These are phyloP conservation scores for Grallaria varia DNA, from an alignment of 2,113 vertebrate genomes.

Conservation along the genomic window DNA sequence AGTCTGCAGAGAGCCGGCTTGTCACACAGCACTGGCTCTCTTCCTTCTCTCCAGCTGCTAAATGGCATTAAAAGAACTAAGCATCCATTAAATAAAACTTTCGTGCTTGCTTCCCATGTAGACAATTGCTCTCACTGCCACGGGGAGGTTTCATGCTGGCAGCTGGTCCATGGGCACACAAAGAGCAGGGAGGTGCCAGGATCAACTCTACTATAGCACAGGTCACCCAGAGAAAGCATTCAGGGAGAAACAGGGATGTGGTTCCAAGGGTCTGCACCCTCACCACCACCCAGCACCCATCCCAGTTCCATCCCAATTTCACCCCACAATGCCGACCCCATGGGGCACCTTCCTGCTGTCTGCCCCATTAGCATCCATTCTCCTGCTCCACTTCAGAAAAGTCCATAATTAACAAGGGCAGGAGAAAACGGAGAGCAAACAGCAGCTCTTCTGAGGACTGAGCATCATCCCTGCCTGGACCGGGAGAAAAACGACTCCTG, in stretches of 20 bases:
- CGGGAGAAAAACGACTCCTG: conserved; percentile 10
- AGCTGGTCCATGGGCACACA: neutral
- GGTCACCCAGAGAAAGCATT: neutral
- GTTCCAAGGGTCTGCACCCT: neutral
- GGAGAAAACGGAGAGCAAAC: neutral
- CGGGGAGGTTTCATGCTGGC: neutral
- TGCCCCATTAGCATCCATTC: neutral
- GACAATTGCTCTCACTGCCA: conserved; percentile 54
- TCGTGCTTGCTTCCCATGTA: conserved; percentile 51
- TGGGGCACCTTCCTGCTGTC: neutral
- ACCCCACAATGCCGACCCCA: neutral
- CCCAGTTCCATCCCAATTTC: neutral
- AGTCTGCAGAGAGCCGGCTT: neutral
- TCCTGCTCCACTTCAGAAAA: neutral
- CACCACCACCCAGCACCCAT: neutral
- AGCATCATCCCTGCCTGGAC: neutral
- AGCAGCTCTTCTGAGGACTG: neutral
- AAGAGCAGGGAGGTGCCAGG: neutral
- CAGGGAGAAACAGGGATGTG: accelerated
- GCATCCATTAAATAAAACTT: conserved; percentile 66
- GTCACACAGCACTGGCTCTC: conserved; percentile 18
- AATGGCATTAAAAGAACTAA: conserved; percentile 66
- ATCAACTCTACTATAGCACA: neutral
- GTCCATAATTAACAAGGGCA: neutral
- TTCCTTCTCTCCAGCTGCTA: conserved; percentile 65